Conservation (phyloP, 2,888 invertebrate genomes). For the Elysia crispata region DNA sequence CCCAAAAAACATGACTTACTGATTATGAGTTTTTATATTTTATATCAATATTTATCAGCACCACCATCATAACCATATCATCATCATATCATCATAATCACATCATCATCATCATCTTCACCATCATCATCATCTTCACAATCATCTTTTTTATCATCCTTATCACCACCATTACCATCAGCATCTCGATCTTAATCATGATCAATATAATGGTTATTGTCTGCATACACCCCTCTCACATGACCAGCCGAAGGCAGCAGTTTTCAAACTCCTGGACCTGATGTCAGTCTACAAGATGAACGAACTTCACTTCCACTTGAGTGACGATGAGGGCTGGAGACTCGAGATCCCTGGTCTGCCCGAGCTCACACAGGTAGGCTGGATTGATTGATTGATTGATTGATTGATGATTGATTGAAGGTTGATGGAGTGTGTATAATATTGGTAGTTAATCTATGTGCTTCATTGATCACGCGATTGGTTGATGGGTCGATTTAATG, state of each 20-base stretch:
- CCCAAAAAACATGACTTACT: too few species aligned
- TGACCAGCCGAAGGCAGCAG: slow-evolving; percentile 57
- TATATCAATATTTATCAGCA: too few species aligned
- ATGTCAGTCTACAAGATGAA: slow-evolving; percentile 76
- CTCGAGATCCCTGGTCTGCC: slow-evolving; percentile 73
- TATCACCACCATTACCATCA: neutral
- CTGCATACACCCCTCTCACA: neutral
- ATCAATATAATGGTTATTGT: neutral
- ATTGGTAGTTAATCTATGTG: too few species aligned
- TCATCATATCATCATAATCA: slow-evolving; percentile 14
- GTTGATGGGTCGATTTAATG: too few species aligned
- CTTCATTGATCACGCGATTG: too few species aligned
- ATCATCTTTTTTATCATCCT: neutral
- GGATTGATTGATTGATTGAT: neutral
- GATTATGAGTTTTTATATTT: too few species aligned
- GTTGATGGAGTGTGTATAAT: too few species aligned
- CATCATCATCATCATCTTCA: slow-evolving; percentile 20
- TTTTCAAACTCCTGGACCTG: slow-evolving; percentile 64
- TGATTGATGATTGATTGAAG: too few species aligned
- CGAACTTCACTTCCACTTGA: slow-evolving; percentile 73
- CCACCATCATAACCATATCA: slow-evolving; percentile 17
- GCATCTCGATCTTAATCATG: neutral
- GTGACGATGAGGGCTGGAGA: slow-evolving; percentile 76
- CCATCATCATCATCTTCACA: too few species aligned
- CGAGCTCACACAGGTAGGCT: slow-evolving; percentile 70